Evolutionary conservation across 2,113 vertebrate genomes (phyloP).

Genomic region (Oncorhynchus tshawytscha): DNA sequence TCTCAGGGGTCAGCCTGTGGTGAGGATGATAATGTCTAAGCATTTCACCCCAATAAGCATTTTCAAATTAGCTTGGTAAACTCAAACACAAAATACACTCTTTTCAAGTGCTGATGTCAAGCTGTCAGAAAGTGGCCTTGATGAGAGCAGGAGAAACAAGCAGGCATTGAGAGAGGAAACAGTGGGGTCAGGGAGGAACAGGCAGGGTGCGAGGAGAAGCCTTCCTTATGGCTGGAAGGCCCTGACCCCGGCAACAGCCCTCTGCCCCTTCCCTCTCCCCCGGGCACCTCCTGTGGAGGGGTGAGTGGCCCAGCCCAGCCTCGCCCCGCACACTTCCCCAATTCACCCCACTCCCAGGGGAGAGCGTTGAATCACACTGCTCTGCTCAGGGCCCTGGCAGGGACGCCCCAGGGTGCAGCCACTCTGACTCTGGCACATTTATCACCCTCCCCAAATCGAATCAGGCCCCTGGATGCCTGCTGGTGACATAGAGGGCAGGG

Average conservation of each 20-base stretch:
- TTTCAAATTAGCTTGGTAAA: slow-evolving; percentile 68
- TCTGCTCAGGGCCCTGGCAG: slow-evolving; percentile 51
- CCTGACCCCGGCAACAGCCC: slow-evolving; percentile 81
- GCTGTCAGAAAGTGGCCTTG: slow-evolving; percentile 57
- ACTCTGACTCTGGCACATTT: slow-evolving; percentile 76
- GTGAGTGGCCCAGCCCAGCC: slow-evolving; percentile 65
- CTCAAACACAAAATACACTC: slow-evolving; percentile 61
- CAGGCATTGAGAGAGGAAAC: slow-evolving; percentile 75
- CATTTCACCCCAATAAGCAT: slow-evolving; percentile 45
- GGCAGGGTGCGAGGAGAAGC: slow-evolving; percentile 71
- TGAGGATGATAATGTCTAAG: slow-evolving; percentile 57
- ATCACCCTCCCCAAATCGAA: slow-evolving; percentile 75
- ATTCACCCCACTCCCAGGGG: slow-evolving; percentile 65
- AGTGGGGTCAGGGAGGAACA: slow-evolving; percentile 78
- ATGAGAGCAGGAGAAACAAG: slow-evolving; percentile 60
- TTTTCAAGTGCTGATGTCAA: slow-evolving; percentile 35
- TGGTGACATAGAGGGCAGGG: slow-evolving; percentile 71
- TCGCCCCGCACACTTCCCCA: slow-evolving; percentile 70
- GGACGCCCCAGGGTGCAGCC: slow-evolving; percentile 60
- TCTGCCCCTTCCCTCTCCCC: slow-evolving; percentile 80
- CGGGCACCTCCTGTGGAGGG: slow-evolving; percentile 76
- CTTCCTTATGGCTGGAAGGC: slow-evolving; percentile 62
- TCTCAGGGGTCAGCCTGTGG: slow-evolving; percentile 42
- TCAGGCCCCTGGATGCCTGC: slow-evolving; percentile 68
- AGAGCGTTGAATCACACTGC: slow-evolving; percentile 60